These are phyloP conservation scores for Plestiodon gilberti DNA, from an alignment of 2,113 vertebrate genomes.

Conservation along the genomic window DNA sequence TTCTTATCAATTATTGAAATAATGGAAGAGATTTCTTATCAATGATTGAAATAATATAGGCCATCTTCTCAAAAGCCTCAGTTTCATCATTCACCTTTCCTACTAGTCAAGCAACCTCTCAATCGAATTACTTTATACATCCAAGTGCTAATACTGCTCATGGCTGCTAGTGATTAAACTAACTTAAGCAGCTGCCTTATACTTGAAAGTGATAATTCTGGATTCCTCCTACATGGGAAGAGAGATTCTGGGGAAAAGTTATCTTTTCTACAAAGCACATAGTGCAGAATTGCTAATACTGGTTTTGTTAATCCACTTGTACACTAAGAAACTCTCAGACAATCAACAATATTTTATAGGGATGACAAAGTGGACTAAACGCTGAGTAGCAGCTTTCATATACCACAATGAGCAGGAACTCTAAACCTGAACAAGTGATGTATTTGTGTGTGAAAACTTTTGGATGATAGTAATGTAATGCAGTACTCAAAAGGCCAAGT, in stretches of 20 bases:
- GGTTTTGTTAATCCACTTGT: background rate
- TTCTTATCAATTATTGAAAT: background rate
- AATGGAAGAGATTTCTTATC: background rate
- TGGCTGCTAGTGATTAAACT: background rate
- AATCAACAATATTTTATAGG: background rate
- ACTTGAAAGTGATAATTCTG: background rate
- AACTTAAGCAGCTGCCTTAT: background rate
- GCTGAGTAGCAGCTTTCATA: background rate
- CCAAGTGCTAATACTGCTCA: background rate
- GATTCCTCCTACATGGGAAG: background rate
- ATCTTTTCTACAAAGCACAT: background rate
- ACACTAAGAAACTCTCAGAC: background rate
- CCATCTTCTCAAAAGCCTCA: background rate
- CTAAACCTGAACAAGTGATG: background rate
- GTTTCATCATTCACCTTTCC: background rate
- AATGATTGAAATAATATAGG: background rate
- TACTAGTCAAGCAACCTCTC: background rate
- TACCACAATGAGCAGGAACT: background rate
- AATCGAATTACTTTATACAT: background rate
- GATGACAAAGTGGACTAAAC: background rate
- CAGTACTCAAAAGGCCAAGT: rapidly evolving
- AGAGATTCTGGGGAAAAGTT: rapidly evolving
- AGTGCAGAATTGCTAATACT: background rate
- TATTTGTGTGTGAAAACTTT: rapidly evolving
- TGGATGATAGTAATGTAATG: background rate